These are phyloP conservation scores for Diuraphis noxia DNA, from an alignment of 1,140 invertebrate species.

Conservation along the genomic window DNA sequence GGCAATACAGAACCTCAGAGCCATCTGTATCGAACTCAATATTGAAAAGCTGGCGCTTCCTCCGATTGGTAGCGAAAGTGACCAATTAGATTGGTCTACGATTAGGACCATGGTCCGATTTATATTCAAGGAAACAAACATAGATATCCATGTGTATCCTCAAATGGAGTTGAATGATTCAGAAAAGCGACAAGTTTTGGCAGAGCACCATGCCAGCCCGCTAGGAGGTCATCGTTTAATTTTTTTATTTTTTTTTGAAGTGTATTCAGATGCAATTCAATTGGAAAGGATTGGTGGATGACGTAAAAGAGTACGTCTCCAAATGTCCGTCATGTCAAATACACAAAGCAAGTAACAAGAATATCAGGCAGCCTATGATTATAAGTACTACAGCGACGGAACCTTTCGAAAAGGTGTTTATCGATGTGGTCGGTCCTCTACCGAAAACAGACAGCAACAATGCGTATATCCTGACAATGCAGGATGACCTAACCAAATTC, in stretches of 20 bases:
- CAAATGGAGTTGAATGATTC: neutral
- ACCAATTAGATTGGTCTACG: neutral
- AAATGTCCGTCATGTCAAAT: slow-evolving; percentile 50
- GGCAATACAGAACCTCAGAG: neutral
- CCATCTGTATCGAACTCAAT: neutral
- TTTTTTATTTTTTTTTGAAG: too few species aligned
- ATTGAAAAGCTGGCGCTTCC: neutral
- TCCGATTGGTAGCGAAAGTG: neutral
- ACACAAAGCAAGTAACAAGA: slow-evolving; percentile 46
- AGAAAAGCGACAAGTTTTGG: neutral
- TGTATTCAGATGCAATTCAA: neutral
- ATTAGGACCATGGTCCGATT: neutral
- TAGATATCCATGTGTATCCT: neutral
- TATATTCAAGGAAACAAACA: neutral
- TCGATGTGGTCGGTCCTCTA: neutral
- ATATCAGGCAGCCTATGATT: slow-evolving; percentile 55
- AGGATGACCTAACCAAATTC: neutral
- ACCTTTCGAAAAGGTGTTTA: neutral
- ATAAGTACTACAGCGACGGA: slow-evolving; percentile 11
- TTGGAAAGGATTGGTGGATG: slow-evolving; percentile 50
- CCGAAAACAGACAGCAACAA: neutral
- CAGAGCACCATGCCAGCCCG: slow-evolving; percentile 36
- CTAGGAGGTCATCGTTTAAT: too few species aligned
- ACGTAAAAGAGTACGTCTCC: slow-evolving; percentile 44
- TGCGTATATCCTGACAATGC: neutral